Conservation (phyloP, 2,888 invertebrate species). For the Pemphredon lugubris region DNA sequence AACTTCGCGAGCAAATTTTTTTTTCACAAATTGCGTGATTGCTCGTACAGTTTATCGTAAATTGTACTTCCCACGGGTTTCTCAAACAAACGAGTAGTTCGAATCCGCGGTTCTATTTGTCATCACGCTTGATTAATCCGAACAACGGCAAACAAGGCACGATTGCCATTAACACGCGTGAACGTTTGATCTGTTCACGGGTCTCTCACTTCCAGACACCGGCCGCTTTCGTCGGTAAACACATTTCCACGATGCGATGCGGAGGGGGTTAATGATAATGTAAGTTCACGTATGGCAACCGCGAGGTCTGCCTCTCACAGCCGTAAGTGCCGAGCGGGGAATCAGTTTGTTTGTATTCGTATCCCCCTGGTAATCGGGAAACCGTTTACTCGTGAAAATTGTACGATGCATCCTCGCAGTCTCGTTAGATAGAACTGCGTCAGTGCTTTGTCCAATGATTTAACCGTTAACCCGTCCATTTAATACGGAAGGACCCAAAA, state of each 20-base stretch:
- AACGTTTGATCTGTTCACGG: slow-evolving; percentile 59
- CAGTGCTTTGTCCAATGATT: too few relatives aligned
- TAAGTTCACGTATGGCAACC: slow-evolving; percentile 64
- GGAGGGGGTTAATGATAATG: slow-evolving; percentile 69
- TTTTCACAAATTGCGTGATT: too few relatives aligned
- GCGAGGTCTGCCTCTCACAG: slow-evolving; percentile 23
- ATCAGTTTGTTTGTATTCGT: slow-evolving; percentile 18
- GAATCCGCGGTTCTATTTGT: slow-evolving; percentile 33
- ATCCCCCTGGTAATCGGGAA: slow-evolving; percentile 53
- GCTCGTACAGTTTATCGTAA: too few relatives aligned
- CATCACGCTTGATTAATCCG: slow-evolving; percentile 55
- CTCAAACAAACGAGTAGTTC: background rate
- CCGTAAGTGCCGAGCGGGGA: slow-evolving; percentile 23
- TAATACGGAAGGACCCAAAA: too few relatives aligned
- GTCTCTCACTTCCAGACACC: slow-evolving; percentile 37
- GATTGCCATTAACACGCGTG: slow-evolving; percentile 59
- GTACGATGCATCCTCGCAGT: slow-evolving; percentile 5
- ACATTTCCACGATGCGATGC: slow-evolving; percentile 44
- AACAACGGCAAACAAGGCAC: slow-evolving; percentile 57
- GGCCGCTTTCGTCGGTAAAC: slow-evolving; percentile 45
- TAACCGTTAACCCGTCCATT: too few relatives aligned
- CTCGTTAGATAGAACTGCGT: background rate
- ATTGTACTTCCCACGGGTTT: slow-evolving; percentile 8
- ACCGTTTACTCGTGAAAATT: slow-evolving; percentile 30
- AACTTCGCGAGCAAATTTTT: too few relatives aligned